Conservation (phyloP, 2,888 invertebrate genomes). For the Agrilus mali region DNA sequence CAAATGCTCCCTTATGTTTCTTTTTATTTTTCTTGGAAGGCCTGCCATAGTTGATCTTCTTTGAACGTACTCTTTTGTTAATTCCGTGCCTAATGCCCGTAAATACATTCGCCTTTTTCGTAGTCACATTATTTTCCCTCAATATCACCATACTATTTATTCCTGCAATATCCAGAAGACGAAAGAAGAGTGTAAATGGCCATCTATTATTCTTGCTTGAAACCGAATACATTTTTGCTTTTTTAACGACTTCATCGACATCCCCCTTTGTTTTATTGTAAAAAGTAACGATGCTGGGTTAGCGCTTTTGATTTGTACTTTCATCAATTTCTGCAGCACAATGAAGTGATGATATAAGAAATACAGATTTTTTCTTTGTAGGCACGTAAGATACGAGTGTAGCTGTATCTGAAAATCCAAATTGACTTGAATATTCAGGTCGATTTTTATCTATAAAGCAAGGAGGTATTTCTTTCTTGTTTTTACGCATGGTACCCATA, state of each 20-base stretch:
- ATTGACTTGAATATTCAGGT: no score
- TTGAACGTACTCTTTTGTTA: conserved; percentile 1
- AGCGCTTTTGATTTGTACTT: no score
- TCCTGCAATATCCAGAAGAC: conserved; percentile 16
- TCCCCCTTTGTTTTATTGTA: conserved; percentile 13
- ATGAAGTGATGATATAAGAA: conserved; percentile 12
- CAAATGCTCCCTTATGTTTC: neutral
- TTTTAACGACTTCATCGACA: conserved; percentile 11
- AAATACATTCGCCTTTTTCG: conserved; percentile 8
- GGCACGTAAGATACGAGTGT: conserved; percentile 17
- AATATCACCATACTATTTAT: conserved; percentile 18
- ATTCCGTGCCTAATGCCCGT: conserved; percentile 11
- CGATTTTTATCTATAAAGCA: no score
- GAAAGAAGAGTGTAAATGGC: conserved; percentile 15
- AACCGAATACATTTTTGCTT: conserved; percentile 4
- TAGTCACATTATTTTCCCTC: conserved; percentile 7
- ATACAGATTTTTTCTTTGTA: conserved; percentile 16
- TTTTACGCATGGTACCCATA: conserved; percentile 11
- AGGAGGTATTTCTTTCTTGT: no score
- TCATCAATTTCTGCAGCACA: conserved; percentile 9
- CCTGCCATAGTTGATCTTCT: conserved; percentile 4
- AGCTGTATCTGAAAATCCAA: no score
- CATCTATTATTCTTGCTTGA: conserved; percentile 19
- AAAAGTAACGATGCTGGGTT: conserved; percentile 6
- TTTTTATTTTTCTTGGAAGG: conserved; percentile 9